Conservation (phyloP, 2,888 invertebrate genomes). For the Drosophila emarginata region DNA sequence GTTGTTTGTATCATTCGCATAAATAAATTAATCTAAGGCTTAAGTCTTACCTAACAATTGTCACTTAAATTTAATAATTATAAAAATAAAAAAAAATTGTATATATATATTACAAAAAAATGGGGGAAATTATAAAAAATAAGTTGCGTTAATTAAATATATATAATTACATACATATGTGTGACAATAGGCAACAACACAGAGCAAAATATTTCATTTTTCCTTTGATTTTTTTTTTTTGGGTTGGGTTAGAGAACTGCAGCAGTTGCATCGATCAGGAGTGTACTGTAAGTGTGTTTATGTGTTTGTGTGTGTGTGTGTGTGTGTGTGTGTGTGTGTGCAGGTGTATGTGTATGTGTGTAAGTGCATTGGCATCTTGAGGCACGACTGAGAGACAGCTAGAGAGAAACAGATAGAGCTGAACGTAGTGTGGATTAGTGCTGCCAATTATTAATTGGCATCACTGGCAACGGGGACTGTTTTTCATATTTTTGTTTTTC, state of each 20-base stretch:
- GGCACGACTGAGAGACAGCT: conserved; percentile 45
- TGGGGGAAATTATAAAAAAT: neutral
- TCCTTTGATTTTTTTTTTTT: conserved; percentile 17
- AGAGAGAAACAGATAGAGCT: conserved; percentile 2
- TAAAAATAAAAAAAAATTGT: conserved; percentile 23
- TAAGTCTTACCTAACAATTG: conserved; percentile 51
- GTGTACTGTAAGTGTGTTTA: conserved; percentile 3
- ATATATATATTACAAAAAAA: conserved; percentile 9
- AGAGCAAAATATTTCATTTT: conserved; percentile 59
- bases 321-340: conserved; percentile 10
- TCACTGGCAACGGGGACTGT: neutral
- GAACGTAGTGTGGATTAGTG: neutral
- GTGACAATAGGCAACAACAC: conserved; percentile 76
- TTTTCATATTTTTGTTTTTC: neutral
- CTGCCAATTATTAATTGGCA: neutral
- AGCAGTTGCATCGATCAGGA: conserved; percentile 45
- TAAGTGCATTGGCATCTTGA: conserved; percentile 41
- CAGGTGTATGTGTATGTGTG: conserved; percentile 19
- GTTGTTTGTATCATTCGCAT: conserved; percentile 38
- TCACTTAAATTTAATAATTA: conserved; percentile 36
- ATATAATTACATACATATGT: conserved; percentile 33
- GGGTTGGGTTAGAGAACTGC: conserved; percentile 4
- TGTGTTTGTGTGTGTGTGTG: conserved; percentile 18
- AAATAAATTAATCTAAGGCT: conserved; percentile 60
- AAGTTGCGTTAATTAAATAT: conserved; percentile 26